Evolutionary conservation across 1,140 invertebrate species (phyloP).

Genomic region (Oscheius sp.): DNA sequence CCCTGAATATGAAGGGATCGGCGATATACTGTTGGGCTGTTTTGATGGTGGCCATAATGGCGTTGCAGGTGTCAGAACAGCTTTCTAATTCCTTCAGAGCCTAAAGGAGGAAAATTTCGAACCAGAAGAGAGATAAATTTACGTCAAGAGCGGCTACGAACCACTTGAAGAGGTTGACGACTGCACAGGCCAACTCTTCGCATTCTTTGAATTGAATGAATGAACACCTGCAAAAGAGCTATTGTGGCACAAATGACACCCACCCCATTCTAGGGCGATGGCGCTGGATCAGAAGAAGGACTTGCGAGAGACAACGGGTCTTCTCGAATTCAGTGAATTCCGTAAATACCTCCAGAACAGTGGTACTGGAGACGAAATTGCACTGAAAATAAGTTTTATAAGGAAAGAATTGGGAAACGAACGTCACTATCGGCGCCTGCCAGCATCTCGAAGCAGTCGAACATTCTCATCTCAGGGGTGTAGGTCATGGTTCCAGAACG

Average conservation of each 20-base stretch:
- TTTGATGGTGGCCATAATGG: neutral
- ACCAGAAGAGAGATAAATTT: neutral
- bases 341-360: neutral
- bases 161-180: neutral
- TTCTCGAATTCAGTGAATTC: neutral
- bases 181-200: neutral
- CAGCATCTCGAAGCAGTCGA: too few species aligned
- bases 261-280: neutral
- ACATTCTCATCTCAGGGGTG: too few species aligned
- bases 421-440: too few species aligned
- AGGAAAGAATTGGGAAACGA: too few species aligned
- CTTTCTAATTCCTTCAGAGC: neutral
- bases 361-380: too few species aligned
- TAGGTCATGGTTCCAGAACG: too few species aligned
- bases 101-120: neutral
- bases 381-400: too few species aligned
- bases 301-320: neutral
- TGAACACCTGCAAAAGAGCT: neutral
- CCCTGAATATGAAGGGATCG: neutral
- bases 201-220: neutral
- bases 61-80: neutral
- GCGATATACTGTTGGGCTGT: neutral
- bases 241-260: neutral
- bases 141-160: neutral
- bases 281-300: neutral